A percentile compares a stretch with the other conserved stretches of the same genome.
These are phyloP conservation scores for Platycercus adscitus DNA, from an alignment of 2,113 vertebrate species.

Conservation along the genomic window DNA sequence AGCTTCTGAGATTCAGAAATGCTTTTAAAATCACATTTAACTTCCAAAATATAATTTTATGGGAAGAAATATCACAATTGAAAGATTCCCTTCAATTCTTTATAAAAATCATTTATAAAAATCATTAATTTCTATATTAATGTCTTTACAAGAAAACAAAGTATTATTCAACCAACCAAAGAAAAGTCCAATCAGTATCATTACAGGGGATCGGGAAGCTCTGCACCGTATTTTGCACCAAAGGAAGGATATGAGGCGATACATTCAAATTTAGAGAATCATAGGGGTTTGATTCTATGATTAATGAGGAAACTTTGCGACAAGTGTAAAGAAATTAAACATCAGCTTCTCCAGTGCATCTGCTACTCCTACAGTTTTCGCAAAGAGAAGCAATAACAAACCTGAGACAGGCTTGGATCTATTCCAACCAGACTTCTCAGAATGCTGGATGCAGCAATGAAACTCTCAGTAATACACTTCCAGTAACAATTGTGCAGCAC, in stretches of 20 bases:
- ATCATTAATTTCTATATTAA: neutral
- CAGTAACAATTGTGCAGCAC: neutral
- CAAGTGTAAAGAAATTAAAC: neutral
- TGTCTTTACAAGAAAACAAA: neutral
- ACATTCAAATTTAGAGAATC: neutral
- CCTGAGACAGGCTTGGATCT: neutral
- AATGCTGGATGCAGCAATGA: neutral
- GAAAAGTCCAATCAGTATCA: neutral
- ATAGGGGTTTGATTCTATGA: neutral
- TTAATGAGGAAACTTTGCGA: neutral
- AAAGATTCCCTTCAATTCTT: neutral
- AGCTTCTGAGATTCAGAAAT: neutral
- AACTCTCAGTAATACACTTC: neutral
- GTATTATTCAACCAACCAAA: neutral
- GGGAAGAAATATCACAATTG: neutral
- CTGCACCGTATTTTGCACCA: neutral
- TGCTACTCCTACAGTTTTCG: neutral
- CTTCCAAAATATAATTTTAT: neutral
- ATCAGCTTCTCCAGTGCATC: neutral
- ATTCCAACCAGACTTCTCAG: neutral
- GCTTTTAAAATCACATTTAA: neutral
- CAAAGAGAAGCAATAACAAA: neutral
- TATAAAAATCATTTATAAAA: neutral
- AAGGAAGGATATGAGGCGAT: neutral
- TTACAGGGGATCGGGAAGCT: neutral